A percentile compares a stretch with the other conserved stretches of the same genome.
Conservation (phyloP, 2,797 vertebrate genomes). For the Lacerta viridis region DNA sequence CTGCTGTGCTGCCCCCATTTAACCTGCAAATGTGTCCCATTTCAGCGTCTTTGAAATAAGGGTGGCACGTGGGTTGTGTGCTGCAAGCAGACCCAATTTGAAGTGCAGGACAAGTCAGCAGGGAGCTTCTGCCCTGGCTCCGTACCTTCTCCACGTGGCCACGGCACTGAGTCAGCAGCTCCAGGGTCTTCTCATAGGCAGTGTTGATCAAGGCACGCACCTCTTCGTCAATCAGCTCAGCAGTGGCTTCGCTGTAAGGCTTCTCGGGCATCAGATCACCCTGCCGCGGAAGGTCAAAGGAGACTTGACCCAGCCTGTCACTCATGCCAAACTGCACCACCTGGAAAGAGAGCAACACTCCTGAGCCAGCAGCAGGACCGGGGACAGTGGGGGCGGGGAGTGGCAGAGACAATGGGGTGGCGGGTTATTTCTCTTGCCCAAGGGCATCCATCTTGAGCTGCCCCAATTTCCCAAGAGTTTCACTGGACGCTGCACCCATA, state of each 20-base stretch:
- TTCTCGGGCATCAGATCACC: constrained; percentile 83
- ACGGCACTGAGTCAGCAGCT: constrained; percentile 77
- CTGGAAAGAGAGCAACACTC: constrained; percentile 59
- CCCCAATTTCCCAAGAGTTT: neutral
- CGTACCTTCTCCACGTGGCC: constrained; percentile 83
- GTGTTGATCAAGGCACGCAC: constrained; percentile 78
- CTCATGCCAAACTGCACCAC: constrained; percentile 88
- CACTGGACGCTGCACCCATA: no score
- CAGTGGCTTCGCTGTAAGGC: constrained; percentile 84
- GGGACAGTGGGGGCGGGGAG: no score
- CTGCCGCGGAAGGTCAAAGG: constrained; percentile 81
- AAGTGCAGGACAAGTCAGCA: neutral
- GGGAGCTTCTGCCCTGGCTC: neutral
- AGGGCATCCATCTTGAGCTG: neutral
- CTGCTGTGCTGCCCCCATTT: neutral
- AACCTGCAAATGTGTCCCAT: no score
- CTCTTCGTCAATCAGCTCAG: constrained; percentile 84
- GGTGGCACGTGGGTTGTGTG: no score
- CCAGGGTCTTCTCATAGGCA: constrained; percentile 74
- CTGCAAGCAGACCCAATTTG: neutral
- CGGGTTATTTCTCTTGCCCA: neutral
- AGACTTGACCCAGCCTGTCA: constrained; percentile 86
- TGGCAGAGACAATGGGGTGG: neutral
- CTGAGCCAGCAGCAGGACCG: neutral
- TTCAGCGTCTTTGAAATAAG: neutral